These are phyloP conservation scores for Eucidaris tribuloides DNA, from an alignment of 35 echinoderm and acorn worm species.

Conservation along the genomic window DNA sequence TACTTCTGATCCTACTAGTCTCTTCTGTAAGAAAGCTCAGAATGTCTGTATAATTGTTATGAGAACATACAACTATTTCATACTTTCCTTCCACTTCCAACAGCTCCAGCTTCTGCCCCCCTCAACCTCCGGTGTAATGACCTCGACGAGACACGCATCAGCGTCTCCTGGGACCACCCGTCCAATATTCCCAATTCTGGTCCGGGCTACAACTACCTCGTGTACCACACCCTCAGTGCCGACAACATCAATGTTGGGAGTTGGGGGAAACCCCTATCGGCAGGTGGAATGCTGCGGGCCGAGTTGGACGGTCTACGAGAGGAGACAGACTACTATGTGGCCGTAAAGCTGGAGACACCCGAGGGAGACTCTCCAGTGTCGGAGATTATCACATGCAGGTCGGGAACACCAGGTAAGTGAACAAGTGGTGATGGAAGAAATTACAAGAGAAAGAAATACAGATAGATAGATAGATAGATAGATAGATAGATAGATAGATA, in stretches of 20 bases:
- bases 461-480: too few relatives aligned
- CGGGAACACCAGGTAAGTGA: slow-evolving; percentile 38
- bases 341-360: slow-evolving; percentile 50
- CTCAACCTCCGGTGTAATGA: neutral
- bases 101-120: slow-evolving; percentile 60
- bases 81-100: too few relatives aligned
- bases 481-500: too few relatives aligned
- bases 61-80: too few relatives aligned
- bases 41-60: too few relatives aligned
- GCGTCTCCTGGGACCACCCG: slow-evolving; percentile 65
- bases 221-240: slow-evolving; percentile 64
- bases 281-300: slow-evolving; percentile 18
- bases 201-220: slow-evolving; percentile 61
- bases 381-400: neutral
- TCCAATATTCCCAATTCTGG: slow-evolving; percentile 29
- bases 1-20: too few relatives aligned
- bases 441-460: too few relatives aligned
- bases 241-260: slow-evolving; percentile 1
- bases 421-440: too few relatives aligned
- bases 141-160: slow-evolving; percentile 40
- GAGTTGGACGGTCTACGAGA: slow-evolving; percentile 52
- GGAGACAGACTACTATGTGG: slow-evolving; percentile 55
- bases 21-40: too few relatives aligned
- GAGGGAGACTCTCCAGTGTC: slow-evolving; percentile 77
- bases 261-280: slow-evolving; percentile 21